A percentile compares a stretch with the other conserved stretches of the same genome.
These are phyloP conservation scores for Rhagonycha fulva DNA, from an alignment of 2,888 invertebrate genomes.

Conservation along the genomic window DNA sequence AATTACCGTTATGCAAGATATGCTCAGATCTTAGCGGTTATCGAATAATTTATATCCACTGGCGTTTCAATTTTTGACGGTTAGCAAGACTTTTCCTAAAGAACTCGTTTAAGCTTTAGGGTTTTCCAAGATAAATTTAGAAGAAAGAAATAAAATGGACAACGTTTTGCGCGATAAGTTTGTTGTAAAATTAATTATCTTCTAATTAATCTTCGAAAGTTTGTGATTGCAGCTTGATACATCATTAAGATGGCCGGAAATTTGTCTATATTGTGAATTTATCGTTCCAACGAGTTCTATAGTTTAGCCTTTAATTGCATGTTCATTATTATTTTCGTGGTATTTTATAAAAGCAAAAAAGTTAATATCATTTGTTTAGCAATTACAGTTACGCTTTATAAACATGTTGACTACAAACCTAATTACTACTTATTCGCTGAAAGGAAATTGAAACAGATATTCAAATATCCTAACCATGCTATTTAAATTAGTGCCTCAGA, in stretches of 20 bases:
- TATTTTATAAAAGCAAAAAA: neutral
- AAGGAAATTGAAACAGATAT: neutral
- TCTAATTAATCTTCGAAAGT: constrained; percentile 34
- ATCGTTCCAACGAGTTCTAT: constrained; percentile 13
- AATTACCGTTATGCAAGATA: constrained; percentile 42
- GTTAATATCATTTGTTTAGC: neutral
- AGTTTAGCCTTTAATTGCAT: neutral
- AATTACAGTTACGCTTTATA: neutral
- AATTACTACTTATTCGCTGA: neutral
- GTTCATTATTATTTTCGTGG: neutral
- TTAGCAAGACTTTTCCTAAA: constrained; percentile 11
- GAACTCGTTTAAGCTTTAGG: constrained; percentile 11
- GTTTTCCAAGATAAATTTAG: neutral
- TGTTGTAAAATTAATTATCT: constrained; percentile 34
- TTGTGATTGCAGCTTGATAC: constrained; percentile 30
- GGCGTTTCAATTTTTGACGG: constrained; percentile 27
- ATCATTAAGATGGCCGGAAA: constrained; percentile 21
- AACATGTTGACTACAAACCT: neutral
- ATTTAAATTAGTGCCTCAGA: neutral
- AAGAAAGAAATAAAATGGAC: constrained; percentile 18
- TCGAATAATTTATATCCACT: constrained; percentile 38
- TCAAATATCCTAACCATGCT: neutral
- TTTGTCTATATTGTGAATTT: constrained; percentile 19
- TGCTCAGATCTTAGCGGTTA: constrained; percentile 36
- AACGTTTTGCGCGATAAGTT: constrained; percentile 19